These are phyloP conservation scores for Chloroclysta siterata DNA, from an alignment of 2,888 invertebrate species.

Conservation along the genomic window DNA sequence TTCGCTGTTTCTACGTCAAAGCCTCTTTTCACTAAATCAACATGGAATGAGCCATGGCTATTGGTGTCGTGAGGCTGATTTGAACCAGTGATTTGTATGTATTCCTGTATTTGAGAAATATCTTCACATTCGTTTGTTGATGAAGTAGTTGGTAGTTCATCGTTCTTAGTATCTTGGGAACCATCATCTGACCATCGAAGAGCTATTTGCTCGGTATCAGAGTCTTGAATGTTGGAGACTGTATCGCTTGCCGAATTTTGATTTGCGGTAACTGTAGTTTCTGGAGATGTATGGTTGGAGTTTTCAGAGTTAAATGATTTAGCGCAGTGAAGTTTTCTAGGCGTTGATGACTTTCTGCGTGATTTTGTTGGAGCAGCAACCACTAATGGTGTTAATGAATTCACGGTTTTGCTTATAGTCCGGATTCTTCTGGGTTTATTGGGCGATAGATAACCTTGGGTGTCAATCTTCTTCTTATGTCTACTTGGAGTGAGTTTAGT, in stretches of 20 bases:
- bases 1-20: slow-evolving; percentile 77
- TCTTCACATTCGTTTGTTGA: slow-evolving; percentile 63
- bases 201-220: slow-evolving; percentile 66
- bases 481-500: slow-evolving; percentile 56
- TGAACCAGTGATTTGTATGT: slow-evolving; percentile 58
- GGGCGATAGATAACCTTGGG: slow-evolving; percentile 41
- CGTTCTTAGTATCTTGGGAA: slow-evolving; percentile 64
- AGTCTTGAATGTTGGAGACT: slow-evolving; percentile 52
- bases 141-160: slow-evolving; percentile 39
- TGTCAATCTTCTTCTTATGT: slow-evolving; percentile 50
- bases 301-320: slow-evolving; percentile 68
- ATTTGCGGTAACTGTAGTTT: slow-evolving; percentile 45
- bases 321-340: slow-evolving; percentile 73
- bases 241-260: slow-evolving; percentile 42
- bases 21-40: slow-evolving; percentile 72
- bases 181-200: slow-evolving; percentile 76
- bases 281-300: slow-evolving; percentile 60
- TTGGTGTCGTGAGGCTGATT: slow-evolving; percentile 30
- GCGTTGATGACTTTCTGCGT: slow-evolving; percentile 79
- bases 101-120: slow-evolving; percentile 72
- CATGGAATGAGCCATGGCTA: slow-evolving; percentile 58
- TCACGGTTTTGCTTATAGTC: slow-evolving; percentile 54
- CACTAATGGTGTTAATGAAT: slow-evolving; percentile 38
- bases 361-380: slow-evolving; percentile 67
- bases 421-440: slow-evolving; percentile 47